A percentile compares a stretch with the other conserved stretches of the same genome.
These are phyloP conservation scores for Teleopsis dalmanni DNA, from an alignment of 1,140 invertebrate genomes.

Conservation along the genomic window DNA sequence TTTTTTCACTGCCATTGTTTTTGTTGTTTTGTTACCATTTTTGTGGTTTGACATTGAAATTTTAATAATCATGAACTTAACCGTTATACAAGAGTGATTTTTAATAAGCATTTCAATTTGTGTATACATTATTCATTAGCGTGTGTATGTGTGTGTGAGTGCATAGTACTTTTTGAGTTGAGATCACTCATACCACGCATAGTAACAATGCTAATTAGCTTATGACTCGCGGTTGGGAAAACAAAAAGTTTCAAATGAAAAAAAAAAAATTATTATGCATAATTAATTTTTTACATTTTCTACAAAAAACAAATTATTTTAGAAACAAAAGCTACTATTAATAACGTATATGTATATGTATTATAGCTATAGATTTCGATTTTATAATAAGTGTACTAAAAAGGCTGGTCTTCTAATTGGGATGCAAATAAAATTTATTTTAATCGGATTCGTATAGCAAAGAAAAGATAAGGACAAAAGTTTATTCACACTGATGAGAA, in stretches of 20 bases:
- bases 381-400: no score
- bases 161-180: neutral
- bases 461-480: no score
- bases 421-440: no score
- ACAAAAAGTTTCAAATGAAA: neutral
- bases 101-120: neutral
- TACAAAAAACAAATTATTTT: neutral
- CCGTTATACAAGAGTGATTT: neutral
- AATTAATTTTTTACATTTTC: no score
- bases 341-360: neutral
- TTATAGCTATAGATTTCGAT: no score
- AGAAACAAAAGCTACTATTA: slow-evolving; percentile 1
- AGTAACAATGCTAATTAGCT: no score
- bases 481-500: no score
- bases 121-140: neutral
- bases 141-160: no score
- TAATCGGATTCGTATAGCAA: no score
- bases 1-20: slow-evolving; percentile 12
- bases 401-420: no score
- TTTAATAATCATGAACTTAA: slow-evolving; percentile 6
- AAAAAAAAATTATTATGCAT: slow-evolving; percentile 9
- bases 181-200: no score
- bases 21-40: slow-evolving; percentile 10
- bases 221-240: neutral
- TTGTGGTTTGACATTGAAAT: slow-evolving; percentile 41